Evolutionary conservation across 2,888 invertebrate genomes (phyloP).

Genomic region (Rhingia campestris): DNA sequence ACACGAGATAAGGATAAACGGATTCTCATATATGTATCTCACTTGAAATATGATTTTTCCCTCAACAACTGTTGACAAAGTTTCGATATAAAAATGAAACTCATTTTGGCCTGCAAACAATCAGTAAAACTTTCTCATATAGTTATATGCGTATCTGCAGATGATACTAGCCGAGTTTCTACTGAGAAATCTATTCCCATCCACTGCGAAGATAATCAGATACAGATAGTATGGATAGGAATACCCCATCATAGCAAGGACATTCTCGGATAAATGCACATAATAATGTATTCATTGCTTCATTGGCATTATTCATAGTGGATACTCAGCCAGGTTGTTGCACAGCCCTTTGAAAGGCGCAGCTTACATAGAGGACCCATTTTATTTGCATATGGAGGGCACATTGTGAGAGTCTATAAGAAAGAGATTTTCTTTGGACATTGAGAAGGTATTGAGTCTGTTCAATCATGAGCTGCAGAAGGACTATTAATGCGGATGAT

Average conservation of each 20-base stretch:
- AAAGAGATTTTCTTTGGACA: conserved; percentile 44
- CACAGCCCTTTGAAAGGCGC: conserved; percentile 39
- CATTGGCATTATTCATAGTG: conserved; percentile 66
- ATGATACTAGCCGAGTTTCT: background rate
- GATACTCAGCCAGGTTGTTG: conserved; percentile 9
- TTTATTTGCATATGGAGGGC: conserved; percentile 37
- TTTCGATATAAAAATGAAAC: conserved; percentile 34
- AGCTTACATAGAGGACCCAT: conserved; percentile 17
- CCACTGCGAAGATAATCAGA: conserved; percentile 48
- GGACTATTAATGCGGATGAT: conserved; percentile 48
- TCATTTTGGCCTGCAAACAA: background rate
- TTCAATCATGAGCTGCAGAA: conserved; percentile 21
- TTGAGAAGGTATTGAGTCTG: conserved; percentile 1
- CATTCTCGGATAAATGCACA: conserved; percentile 46
- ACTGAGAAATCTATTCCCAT: background rate
- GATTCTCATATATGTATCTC: conserved; percentile 16
- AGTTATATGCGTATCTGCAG: too few relatives aligned
- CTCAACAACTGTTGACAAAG: conserved; percentile 47
- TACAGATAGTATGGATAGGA: conserved; percentile 36
- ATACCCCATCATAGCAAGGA: conserved; percentile 24
- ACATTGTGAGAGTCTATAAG: conserved; percentile 11
- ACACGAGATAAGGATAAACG: conserved; percentile 1
- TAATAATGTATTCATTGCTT: conserved; percentile 70
- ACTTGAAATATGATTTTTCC: conserved; percentile 26
- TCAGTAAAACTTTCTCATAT: background rate